Percentiles rank a stretch among this genome's conserved stretches.
Conservation (phyloP, 2,113 vertebrate genomes). For the Mellivora capensis region DNA sequence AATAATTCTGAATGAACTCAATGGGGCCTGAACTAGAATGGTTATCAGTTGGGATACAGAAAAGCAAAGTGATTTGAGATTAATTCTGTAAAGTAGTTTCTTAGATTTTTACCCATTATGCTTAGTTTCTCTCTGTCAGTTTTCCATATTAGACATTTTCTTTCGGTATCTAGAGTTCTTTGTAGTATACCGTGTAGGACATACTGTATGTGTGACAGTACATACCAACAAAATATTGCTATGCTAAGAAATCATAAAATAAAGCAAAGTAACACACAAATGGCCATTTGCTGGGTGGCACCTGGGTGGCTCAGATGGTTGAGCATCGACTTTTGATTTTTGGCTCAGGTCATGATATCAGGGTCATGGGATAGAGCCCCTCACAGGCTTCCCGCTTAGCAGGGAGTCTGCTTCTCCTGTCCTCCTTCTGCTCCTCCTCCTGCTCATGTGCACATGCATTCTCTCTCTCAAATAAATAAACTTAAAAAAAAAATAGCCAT, state of each 20-base stretch:
- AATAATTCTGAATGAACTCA: background rate
- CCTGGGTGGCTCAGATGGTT: background rate
- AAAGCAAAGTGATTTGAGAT: background rate
- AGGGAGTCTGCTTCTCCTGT: background rate
- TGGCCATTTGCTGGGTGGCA: background rate
- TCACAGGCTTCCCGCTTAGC: background rate
- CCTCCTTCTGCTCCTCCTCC: background rate
- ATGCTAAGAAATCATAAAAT: conserved; percentile 49
- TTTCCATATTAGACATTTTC: background rate
- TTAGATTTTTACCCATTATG: background rate
- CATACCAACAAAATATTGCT: background rate
- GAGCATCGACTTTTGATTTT: background rate
- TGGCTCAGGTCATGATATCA: background rate
- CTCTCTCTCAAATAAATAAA: background rate
- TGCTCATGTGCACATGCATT: rapidly evolving
- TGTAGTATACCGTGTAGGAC: background rate
- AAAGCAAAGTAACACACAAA: background rate
- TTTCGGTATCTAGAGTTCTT: background rate
- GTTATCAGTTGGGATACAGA: background rate
- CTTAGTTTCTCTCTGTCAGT: background rate
- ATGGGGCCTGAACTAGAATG: background rate
- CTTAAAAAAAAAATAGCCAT: background rate
- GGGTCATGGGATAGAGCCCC: background rate
- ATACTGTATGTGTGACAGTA: background rate
- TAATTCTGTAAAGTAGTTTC: background rate